phyloP scores from a whole-genome alignment of 1,140 invertebrate species.

The Ceratina calcarata region DNA sequence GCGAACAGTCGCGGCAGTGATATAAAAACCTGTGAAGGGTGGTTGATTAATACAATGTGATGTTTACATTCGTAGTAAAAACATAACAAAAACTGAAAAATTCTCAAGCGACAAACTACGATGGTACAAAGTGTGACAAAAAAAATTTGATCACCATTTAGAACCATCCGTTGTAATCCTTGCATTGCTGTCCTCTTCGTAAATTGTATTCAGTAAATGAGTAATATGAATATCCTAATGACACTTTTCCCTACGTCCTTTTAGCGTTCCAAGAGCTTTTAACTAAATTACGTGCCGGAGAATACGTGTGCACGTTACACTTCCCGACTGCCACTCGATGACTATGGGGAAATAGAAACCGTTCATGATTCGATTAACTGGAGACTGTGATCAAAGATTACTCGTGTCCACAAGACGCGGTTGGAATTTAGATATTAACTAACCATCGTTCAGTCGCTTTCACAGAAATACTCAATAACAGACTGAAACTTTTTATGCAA shows the following conservation, averaged over 20 bases:
- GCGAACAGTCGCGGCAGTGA: no score
- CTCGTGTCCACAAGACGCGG: neutral
- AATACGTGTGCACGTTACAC: neutral
- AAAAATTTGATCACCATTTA: no score
- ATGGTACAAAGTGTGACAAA: no score
- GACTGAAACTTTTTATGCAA: no score
- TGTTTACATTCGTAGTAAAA: no score
- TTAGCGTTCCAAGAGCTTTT: neutral
- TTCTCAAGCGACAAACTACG: no score
- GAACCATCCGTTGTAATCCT: no score
- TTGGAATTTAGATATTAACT: neutral
- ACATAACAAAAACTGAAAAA: no score
- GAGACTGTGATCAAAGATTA: neutral
- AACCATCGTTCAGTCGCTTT: neutral
- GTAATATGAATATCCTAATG: neutral
- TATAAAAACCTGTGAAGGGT: no score
- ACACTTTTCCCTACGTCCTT: neutral
- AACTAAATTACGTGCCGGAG: neutral
- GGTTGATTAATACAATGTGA: no score
- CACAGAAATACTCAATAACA: no score
- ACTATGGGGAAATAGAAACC: slow-evolving; percentile 9
- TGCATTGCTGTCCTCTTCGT: neutral
- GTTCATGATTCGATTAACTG: slow-evolving; percentile 31
- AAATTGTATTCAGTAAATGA: neutral
- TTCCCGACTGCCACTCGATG: neutral